Evolutionary conservation across 2,797 vertebrate species (phyloP).

Genomic region (Gambelia wislizenii): DNA sequence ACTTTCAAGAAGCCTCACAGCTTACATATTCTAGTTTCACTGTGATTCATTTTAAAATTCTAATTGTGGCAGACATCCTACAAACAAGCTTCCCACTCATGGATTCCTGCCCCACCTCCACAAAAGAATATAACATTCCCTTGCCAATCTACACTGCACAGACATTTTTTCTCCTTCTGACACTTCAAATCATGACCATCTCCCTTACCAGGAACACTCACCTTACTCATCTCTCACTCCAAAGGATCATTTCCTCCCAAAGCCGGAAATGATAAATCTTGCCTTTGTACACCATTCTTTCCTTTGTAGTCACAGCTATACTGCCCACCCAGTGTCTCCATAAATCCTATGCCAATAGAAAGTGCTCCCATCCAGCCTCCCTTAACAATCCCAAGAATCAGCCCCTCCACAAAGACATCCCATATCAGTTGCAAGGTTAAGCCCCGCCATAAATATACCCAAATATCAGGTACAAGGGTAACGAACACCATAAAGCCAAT

Average conservation of each 20-base stretch:
- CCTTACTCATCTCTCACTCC: neutral
- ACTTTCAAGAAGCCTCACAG: neutral
- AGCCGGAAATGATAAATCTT: neutral
- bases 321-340: neutral
- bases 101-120: neutral
- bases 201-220: neutral
- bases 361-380: neutral
- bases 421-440: neutral
- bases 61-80: neutral
- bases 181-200: neutral
- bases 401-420: neutral
- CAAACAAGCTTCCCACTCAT: conserved; percentile 10
- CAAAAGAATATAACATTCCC: neutral
- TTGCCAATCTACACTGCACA: neutral
- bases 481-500: no score
- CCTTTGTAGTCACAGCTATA: neutral
- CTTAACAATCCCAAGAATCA: neutral
- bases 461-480: no score
- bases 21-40: neutral
- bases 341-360: neutral
- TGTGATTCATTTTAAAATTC: conserved; percentile 24
- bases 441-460: neutral
- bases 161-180: neutral
- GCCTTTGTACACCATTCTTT: neutral
- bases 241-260: neutral